Conservation (phyloP, 2,888 invertebrate species). For the Eupithecia abbreviata region DNA sequence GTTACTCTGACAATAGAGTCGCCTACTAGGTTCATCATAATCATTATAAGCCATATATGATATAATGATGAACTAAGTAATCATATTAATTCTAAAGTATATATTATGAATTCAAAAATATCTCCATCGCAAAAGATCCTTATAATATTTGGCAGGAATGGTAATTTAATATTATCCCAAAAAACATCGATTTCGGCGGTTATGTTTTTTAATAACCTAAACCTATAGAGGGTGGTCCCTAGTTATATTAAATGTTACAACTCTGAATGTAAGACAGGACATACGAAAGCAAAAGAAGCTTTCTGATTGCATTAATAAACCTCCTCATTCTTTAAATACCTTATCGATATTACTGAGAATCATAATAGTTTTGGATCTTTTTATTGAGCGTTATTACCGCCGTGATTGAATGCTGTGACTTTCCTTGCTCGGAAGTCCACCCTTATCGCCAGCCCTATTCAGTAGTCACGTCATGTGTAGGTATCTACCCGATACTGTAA, state of each 20-base stretch:
- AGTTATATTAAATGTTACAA: not conserved
- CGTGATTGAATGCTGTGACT: not conserved
- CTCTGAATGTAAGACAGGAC: no score
- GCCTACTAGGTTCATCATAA: not conserved
- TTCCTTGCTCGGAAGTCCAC: constrained; percentile 8
- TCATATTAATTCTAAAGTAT: no score
- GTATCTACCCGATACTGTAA: constrained; percentile 53
- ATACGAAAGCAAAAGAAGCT: not conserved
- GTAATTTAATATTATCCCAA: no score
- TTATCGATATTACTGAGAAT: not conserved
- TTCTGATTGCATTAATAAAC: not conserved
- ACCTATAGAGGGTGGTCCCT: not conserved
- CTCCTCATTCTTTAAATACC: not conserved
- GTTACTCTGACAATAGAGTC: not conserved
- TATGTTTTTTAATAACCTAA: not conserved
- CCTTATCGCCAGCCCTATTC: constrained; percentile 60
- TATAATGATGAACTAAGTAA: no score
- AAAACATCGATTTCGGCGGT: no score
- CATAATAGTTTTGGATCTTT: not conserved
- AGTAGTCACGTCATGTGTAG: constrained; percentile 61
- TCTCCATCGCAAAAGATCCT: no score
- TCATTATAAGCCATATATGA: not conserved
- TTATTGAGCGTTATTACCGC: not conserved
- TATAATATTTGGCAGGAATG: no score
- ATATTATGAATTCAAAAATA: no score